Conservation (phyloP, 2,888 invertebrate species). For the Hemistola chrysoprasaria region DNA sequence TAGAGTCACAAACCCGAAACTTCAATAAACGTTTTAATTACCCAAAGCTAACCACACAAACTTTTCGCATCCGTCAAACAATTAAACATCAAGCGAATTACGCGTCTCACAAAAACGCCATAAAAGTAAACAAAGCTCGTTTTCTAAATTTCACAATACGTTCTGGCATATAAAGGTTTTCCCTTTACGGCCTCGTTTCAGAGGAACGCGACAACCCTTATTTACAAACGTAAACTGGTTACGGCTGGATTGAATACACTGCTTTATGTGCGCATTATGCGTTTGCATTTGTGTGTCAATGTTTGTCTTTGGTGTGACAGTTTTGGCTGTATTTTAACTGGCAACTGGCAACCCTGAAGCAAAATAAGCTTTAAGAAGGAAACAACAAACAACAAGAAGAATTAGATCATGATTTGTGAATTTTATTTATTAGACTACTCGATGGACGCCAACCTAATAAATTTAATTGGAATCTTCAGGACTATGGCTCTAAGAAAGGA, state of each 20-base stretch:
- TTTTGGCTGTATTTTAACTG: too few relatives aligned
- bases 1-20: too few relatives aligned
- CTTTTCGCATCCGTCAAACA: constrained; percentile 2
- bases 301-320: too few relatives aligned
- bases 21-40: not conserved
- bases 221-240: constrained; percentile 19
- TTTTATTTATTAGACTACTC: too few relatives aligned
- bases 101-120: constrained; percentile 6
- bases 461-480: too few relatives aligned
- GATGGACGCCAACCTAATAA: too few relatives aligned
- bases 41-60: not conserved
- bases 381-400: too few relatives aligned
- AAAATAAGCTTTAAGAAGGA: too few relatives aligned
- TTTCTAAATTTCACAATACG: constrained; percentile 23
- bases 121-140: constrained; percentile 10
- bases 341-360: too few relatives aligned
- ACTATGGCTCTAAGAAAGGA: too few relatives aligned
- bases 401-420: too few relatives aligned
- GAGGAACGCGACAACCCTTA: constrained; percentile 18
- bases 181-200: constrained; percentile 19
- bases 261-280: constrained; percentile 11
- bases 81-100: constrained; percentile 1
- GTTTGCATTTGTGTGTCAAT: too few relatives aligned
- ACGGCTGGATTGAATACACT: constrained; percentile 16
- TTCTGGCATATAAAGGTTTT: constrained; percentile 8